Base-by-base conservation (phyloP, 2,113 vertebrate genomes). In the Charadrius vociferus region DNA sequence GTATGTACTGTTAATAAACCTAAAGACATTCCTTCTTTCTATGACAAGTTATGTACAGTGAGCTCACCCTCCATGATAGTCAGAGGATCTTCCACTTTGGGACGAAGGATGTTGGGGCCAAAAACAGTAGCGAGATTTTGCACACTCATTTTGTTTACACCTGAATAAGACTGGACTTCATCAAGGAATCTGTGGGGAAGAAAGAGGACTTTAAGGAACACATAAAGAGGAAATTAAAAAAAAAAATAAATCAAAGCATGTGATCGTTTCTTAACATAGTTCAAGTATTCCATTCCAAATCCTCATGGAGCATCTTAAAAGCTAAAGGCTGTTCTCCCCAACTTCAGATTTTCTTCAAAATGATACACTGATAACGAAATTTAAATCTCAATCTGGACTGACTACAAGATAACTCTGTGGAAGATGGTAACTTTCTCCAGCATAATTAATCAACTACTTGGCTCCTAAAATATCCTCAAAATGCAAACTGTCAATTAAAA, bases 91-190 rank as follows among this genome's bases (percentile, higher is more conserved):
- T 99, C 99, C 36, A 99, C 95, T 97, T 99, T 99, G 63, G 99
- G 99, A 55, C 99, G 98, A 88, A 99, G 95, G 79, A 99, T 99
- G 73, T 99, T 99, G 43, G 99, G 99, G 45, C 99, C 99, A 94
- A 99, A 99, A 47, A 99, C 99, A 0, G 99, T 99, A 32, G 99
- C 99, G 95, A 99, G 96, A 95, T 99, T 99, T 97, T 99, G 99
- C 39, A 99, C 99, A 8, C 99, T 99, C 99, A 99, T 99, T 98
- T 99, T 99, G 97, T 99, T 99, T 72, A 99, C 95, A n/a, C 99
- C 99, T 23, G 99, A 99, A 89, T 99, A 99, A 1, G 99, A 99
- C 93, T 99, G 99, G 45, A 99, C 99, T 98, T 99, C 99, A 98
- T 99, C 99, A 68, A 99, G 98, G 97, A 99, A 99, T 84, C 99